These are phyloP conservation scores for Strigops habroptila DNA, from an alignment of 2,113 vertebrate genomes.

Conservation along the genomic window DNA sequence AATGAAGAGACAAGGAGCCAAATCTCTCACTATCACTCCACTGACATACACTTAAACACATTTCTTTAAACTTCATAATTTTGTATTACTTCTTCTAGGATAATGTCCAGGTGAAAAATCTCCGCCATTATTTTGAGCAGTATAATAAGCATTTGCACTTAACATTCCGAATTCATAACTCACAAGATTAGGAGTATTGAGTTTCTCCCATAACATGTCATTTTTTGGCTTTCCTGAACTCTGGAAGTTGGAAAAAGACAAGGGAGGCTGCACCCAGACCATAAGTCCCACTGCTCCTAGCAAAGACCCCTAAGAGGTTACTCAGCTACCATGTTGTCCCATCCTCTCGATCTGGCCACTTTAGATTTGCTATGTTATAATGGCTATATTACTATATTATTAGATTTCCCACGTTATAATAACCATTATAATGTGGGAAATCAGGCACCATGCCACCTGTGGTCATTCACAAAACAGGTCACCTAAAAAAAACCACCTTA, in stretches of 20 bases:
- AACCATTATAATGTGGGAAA: not conserved
- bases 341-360: not conserved
- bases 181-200: not conserved
- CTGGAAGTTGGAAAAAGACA: not conserved
- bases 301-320: not conserved
- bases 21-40: slow-evolving; percentile 57
- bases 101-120: slow-evolving; percentile 45
- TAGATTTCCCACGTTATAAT: not conserved
- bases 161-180: not conserved
- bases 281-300: not conserved
- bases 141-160: slow-evolving; percentile 32
- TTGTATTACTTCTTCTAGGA: slow-evolving; percentile 50
- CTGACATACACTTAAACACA: slow-evolving; percentile 27
- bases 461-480: not conserved
- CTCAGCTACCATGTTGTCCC: not conserved
- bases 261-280: not conserved
- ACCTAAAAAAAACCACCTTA: not conserved
- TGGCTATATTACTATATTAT: not conserved
- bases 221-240: not conserved
- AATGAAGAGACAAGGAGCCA: slow-evolving; percentile 80
- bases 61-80: slow-evolving; percentile 65
- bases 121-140: slow-evolving; percentile 39
- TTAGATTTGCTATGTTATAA: not conserved
- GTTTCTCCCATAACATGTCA: not conserved
- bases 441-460: not conserved